A percentile compares a stretch with the other conserved stretches of the same genome.
Evolutionary conservation across 2,113 vertebrate species (phyloP).

Genomic region (Capricornis sumatraensis): DNA sequence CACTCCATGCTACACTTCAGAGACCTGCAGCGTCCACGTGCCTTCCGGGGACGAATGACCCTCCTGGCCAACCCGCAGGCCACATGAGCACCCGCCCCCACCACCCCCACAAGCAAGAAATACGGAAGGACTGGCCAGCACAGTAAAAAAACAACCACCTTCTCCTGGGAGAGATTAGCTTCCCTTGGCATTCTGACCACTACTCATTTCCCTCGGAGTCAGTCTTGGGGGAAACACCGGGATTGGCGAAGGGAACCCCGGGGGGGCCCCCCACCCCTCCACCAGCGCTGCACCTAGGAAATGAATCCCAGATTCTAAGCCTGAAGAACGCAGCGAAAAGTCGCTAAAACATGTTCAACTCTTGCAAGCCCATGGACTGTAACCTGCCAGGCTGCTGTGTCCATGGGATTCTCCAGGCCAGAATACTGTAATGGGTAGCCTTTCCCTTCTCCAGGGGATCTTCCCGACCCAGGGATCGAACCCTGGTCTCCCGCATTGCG

Average conservation of each 20-base stretch:
- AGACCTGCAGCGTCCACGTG: fast-evolving
- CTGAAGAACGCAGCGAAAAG: background rate
- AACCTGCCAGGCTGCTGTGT: background rate
- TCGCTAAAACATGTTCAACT: background rate
- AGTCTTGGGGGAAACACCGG: background rate
- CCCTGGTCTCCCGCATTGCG: background rate
- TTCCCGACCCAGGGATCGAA: background rate
- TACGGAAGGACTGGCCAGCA: fast-evolving
- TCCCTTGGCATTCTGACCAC: background rate
- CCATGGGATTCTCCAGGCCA: background rate
- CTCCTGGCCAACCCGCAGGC: background rate
- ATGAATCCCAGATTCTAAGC: fast-evolving
- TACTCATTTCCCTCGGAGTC: background rate
- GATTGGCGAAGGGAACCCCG: background rate
- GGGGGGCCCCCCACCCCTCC: background rate
- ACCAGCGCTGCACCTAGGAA: background rate
- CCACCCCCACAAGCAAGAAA: background rate
- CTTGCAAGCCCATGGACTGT: background rate
- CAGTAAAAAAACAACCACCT: background rate
- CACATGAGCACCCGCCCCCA: background rate
- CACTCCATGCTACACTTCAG: background rate
- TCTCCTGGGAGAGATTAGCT: background rate
- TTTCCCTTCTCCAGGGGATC: background rate
- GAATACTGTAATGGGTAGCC: background rate
- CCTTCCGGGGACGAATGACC: background rate